Evolutionary conservation across 2,888 invertebrate genomes (phyloP).

Genomic region (Julus scandinavius): DNA sequence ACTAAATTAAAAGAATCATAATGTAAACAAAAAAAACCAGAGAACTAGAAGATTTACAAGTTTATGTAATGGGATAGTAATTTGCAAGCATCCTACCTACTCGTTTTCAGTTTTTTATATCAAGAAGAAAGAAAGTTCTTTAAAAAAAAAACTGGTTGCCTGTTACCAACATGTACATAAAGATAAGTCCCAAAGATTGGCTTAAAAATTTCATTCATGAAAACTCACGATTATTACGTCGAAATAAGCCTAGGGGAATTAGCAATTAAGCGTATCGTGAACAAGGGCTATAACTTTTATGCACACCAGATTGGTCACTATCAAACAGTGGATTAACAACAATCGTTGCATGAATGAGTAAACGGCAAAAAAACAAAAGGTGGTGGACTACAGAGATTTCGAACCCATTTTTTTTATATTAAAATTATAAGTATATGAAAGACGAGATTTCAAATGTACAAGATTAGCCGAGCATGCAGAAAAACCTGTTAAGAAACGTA

Average conservation of each 20-base stretch:
- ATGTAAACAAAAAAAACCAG: background rate
- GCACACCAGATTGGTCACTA: slow-evolving; percentile 23
- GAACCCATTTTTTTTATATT: background rate
- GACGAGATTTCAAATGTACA: background rate
- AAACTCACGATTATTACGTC: slow-evolving; percentile 2
- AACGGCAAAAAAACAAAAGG: background rate
- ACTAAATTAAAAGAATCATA: background rate
- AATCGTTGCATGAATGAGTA: background rate
- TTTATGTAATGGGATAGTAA: background rate
- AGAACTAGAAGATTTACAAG: background rate
- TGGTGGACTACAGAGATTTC: background rate
- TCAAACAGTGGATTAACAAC: slow-evolving; percentile 20
- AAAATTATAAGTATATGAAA: slow-evolving; percentile 1
- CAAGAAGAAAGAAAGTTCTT: background rate
- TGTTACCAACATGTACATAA: background rate
- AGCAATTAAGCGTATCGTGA: slow-evolving; percentile 40
- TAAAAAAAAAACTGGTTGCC: background rate
- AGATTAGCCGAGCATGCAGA: slow-evolving; percentile 23
- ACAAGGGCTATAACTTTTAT: background rate
- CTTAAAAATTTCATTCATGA: slow-evolving; percentile 11
- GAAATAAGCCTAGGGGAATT: background rate
- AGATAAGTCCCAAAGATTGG: slow-evolving; percentile 33
- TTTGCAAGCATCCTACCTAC: slow-evolving; percentile 18
- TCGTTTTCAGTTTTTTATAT: background rate
- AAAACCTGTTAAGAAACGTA: slow-evolving; percentile 30